A percentile compares a stretch with the other conserved stretches of the same genome.
Evolutionary conservation across 2,797 vertebrate species (phyloP).

Genomic region (Onychomys leucogaster): DNA sequence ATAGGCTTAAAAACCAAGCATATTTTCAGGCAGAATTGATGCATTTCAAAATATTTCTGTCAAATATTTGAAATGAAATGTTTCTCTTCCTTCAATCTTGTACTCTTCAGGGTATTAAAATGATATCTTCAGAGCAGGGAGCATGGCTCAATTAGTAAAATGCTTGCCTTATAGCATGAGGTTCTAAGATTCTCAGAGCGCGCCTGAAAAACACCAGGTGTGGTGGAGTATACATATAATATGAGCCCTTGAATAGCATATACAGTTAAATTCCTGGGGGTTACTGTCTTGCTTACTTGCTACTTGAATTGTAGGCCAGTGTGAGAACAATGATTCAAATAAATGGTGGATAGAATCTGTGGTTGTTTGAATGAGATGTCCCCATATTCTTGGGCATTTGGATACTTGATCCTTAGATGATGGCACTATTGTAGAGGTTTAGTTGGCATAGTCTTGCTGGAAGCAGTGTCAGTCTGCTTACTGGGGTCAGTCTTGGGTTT

Average conservation of each 20-base stretch:
- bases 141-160: neutral
- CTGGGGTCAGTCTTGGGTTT: neutral
- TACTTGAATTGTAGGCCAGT: neutral
- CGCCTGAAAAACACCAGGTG: neutral
- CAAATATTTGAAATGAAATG: slow-evolving; percentile 16
- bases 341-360: neutral
- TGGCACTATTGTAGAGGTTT: neutral
- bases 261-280: neutral
- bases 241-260: neutral
- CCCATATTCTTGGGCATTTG: neutral
- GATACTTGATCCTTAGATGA: neutral
- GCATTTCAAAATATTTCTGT: slow-evolving; percentile 26
- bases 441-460: neutral
- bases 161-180: neutral
- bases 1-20: neutral
- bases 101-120: neutral
- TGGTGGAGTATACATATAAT: neutral
- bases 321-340: neutral
- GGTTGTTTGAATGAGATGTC: neutral
- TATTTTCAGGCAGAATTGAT: slow-evolving; percentile 22
- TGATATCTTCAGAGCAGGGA: neutral
- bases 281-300: neutral
- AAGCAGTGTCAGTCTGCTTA: too few relatives aligned
- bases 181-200: neutral
- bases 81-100: neutral